Percentiles rank a stretch among this genome's conserved stretches.
These are phyloP conservation scores for Rhogogaster chlorosoma DNA, from an alignment of 2,888 invertebrate species.

Conservation along the genomic window DNA sequence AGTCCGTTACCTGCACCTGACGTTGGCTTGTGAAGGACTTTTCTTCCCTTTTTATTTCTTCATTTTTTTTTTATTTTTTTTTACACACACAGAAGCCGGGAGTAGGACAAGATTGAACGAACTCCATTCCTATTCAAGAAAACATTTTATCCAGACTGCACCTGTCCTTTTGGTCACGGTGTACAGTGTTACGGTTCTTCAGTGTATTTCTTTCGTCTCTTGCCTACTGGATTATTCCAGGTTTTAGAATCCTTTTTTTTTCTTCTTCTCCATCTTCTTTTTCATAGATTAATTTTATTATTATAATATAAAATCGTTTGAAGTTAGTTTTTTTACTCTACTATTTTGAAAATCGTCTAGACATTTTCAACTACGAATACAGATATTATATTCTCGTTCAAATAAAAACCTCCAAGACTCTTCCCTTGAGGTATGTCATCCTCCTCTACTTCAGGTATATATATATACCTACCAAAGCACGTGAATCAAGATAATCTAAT, in stretches of 20 bases:
- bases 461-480: conserved; percentile 6
- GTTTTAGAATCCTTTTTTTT: not conserved
- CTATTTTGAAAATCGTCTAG: not conserved
- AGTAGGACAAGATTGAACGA: conserved; percentile 26
- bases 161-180: conserved; percentile 36
- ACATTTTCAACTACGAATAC: not conserved
- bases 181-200: not conserved
- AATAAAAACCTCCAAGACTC: not conserved
- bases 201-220: not conserved
- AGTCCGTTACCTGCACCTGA: conserved; percentile 3
- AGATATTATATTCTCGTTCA: not conserved
- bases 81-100: not conserved
- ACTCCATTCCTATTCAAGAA: not conserved
- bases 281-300: not conserved
- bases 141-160: not conserved
- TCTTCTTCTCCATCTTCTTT: not conserved
- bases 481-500: conserved; percentile 48
- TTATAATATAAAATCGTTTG: not conserved
- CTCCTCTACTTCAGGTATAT: not conserved
- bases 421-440: not conserved
- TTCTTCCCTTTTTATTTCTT: not conserved
- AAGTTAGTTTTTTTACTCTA: not conserved
- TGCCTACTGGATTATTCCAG: not conserved
- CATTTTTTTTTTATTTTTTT: not conserved
- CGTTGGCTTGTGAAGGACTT: conserved; percentile 20